Conservation (phyloP, 2,113 vertebrate species). For the Xiphias gladius region DNA sequence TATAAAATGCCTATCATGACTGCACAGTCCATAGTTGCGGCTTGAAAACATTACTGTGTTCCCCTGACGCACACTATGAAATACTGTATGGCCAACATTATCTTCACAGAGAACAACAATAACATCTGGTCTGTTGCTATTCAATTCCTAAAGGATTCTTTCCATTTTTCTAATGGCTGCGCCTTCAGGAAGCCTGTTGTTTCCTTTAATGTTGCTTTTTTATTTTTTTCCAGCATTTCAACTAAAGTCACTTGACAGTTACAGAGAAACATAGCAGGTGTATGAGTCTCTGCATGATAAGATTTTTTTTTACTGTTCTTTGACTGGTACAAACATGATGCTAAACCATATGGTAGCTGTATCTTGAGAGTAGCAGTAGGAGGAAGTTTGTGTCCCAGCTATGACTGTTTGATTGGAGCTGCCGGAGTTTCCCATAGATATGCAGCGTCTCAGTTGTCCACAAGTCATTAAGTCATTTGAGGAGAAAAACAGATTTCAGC, state of each 20-base stretch:
- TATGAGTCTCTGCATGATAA: not conserved
- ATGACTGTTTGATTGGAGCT: conserved; percentile 1
- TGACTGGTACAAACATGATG: not conserved
- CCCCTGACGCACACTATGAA: not conserved
- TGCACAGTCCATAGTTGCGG: not conserved
- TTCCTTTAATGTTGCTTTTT: conserved; percentile 12
- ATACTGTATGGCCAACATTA: not conserved
- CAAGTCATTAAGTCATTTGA: not conserved
- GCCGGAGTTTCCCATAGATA: not conserved
- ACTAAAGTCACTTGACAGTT: not conserved
- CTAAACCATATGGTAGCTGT: not conserved
- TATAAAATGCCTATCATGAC: no score
- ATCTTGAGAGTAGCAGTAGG: not conserved
- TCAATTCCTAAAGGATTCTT: conserved; percentile 24
- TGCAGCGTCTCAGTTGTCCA: conserved; percentile 6
- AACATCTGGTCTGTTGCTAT: conserved; percentile 39
- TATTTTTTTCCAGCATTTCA: not conserved
- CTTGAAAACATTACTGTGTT: conserved; percentile 6
- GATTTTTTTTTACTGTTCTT: not conserved
- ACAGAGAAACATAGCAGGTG: not conserved
- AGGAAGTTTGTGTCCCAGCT: not conserved
- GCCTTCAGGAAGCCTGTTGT: conserved; percentile 26
- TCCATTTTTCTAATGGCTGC: conserved; percentile 24
- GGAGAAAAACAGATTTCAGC: conserved; percentile 1
- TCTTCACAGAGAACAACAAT: conserved; percentile 35